Percentiles rank a stretch among this genome's conserved stretches.
Evolutionary conservation across 2,888 invertebrate genomes (phyloP).

Genomic region (Cantharis flavilabris): DNA sequence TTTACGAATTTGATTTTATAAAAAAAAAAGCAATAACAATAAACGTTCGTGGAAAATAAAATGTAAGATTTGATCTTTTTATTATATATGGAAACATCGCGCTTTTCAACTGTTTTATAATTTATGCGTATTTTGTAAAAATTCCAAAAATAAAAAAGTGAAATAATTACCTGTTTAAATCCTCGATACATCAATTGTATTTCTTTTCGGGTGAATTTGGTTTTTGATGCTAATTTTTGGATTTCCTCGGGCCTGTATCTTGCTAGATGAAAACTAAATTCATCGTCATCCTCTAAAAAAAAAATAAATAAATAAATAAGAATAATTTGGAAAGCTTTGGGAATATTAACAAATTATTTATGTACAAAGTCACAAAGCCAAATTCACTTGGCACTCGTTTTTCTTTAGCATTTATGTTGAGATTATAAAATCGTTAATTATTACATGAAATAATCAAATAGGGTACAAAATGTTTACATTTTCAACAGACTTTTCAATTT

Average conservation of each 20-base stretch:
- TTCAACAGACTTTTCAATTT: neutral
- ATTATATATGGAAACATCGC: neutral
- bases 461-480: neutral
- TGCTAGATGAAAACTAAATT: slow-evolving; percentile 63
- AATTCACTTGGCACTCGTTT: neutral
- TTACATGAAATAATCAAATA: neutral
- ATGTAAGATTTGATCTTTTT: neutral
- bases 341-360: neutral
- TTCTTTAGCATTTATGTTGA: neutral
- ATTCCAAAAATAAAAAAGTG: neutral
- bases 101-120: neutral
- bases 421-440: neutral
- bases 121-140: neutral
- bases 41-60: neutral
- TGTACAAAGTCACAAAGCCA: neutral
- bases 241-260: slow-evolving; percentile 82
- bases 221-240: slow-evolving; percentile 73
- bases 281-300: slow-evolving; percentile 75
- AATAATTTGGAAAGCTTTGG: neutral
- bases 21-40: neutral
- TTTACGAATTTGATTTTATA: neutral
- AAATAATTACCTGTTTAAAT: slow-evolving; percentile 76
- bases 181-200: slow-evolving; percentile 90
- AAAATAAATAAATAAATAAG: slow-evolving; percentile 36
- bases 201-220: slow-evolving; percentile 81